A percentile compares a stretch with the other conserved stretches of the same genome.
phyloP scores from a whole-genome alignment of 37 sponge, comb jelly and placozoan genomes.

The Dysidea cf. avara region DNA sequence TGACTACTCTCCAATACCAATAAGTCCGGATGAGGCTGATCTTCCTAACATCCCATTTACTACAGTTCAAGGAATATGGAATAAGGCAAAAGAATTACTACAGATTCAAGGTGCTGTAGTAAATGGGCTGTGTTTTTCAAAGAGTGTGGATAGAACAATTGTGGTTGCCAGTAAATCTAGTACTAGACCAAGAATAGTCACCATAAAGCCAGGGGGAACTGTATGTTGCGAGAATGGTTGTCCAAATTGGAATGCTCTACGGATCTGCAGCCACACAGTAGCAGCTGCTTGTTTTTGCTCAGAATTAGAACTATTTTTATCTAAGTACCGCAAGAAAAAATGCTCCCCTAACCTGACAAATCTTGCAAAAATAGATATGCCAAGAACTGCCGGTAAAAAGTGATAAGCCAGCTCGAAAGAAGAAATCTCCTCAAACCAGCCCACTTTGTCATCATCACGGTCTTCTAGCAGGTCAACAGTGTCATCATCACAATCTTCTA shows the following conservation, averaged over 20 bases:
- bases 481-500: no score
- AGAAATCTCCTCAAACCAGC: no score
- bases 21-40: not conserved
- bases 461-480: no score
- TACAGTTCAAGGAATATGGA: no score
- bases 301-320: not conserved
- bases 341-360: not conserved
- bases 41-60: not conserved
- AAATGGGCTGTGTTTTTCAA: slow-evolving; percentile 1
- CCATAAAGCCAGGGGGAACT: no score
- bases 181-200: not conserved
- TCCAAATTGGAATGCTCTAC: not conserved
- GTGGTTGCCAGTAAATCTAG: slow-evolving; percentile 8
- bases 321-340: slow-evolving; percentile 7
- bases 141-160: not conserved
- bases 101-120: not conserved
- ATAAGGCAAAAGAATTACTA: not conserved
- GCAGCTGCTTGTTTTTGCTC: not conserved
- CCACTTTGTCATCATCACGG: no score
- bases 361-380: slow-evolving; percentile 2
- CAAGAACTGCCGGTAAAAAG: slow-evolving; percentile 10
- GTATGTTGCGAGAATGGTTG: slow-evolving; percentile 16
- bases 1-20: no score
- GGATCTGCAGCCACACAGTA: slow-evolving; percentile 19
- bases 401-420: no score